Conservation (phyloP, 2,797 vertebrate species). For the Lateolabrax maculatus region DNA sequence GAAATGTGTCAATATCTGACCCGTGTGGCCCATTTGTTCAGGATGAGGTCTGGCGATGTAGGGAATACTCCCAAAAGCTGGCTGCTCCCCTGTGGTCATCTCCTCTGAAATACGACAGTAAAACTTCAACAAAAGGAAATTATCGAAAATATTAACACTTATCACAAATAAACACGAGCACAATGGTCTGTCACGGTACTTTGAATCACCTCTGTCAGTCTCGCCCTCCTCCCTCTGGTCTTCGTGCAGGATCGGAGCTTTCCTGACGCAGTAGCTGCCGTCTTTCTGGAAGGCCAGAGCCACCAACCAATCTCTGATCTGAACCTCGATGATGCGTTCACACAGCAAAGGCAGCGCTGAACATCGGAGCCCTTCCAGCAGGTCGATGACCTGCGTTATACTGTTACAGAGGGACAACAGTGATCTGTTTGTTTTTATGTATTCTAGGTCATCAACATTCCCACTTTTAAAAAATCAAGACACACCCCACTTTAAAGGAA, state of each 20-base stretch:
- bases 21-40: slow-evolving; percentile 89
- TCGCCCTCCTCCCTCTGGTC: slow-evolving; percentile 50
- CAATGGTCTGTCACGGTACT: fast-evolving
- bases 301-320: slow-evolving; percentile 90
- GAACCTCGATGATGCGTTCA: slow-evolving; percentile 90
- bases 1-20: slow-evolving; percentile 75
- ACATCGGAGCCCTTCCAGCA: slow-evolving; percentile 89
- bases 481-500: too few relatives aligned
- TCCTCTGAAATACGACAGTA: slow-evolving; percentile 59
- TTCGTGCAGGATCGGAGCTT: slow-evolving; percentile 54
- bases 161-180: background rate
- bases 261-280: slow-evolving; percentile 75
- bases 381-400: slow-evolving; percentile 92
- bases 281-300: slow-evolving; percentile 87
- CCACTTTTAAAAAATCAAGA: too few relatives aligned
- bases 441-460: too few relatives aligned
- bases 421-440: too few relatives aligned
- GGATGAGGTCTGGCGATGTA: slow-evolving; percentile 90
- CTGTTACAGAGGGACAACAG: slow-evolving; percentile 64
- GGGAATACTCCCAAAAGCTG: slow-evolving; percentile 79
- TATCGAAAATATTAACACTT: background rate
- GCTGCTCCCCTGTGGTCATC: background rate
- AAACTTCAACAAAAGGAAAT: background rate
- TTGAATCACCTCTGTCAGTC: slow-evolving; percentile 70
- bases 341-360: slow-evolving; percentile 86